Base-by-base conservation (phyloP, 1,140 invertebrate species). In the Schlechtendalia chinensis region DNA sequence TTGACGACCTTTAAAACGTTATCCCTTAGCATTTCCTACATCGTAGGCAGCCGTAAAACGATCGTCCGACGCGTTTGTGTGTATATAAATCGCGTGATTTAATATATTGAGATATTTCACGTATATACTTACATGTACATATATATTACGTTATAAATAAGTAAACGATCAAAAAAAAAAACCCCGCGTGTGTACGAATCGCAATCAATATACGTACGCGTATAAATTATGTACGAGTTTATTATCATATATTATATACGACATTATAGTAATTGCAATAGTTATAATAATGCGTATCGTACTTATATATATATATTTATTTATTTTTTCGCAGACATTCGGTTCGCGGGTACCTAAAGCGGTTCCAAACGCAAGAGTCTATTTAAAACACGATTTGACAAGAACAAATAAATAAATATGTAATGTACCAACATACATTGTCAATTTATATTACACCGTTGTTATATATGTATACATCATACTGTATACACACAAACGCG, bases 351-450 rank as follows among this genome's bases (percentile, higher is more conserved):
- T n/a, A n/a, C n/a, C n/a, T 27, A 27, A 2, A n/a, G 12, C 24
- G 29, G 27, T 50, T 71, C 67, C 50, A 45, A 71, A 71, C 29
- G 24, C 22, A 1, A 22, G 67, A 24, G 17, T 29, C 24, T n/a
- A 29, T 72, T 54, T 29, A 29, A 72, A 72, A 72, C 47, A 54
- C 47, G 53, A 53, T 71, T 71, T 71, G 47, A 53, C 67, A 71
- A 53, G 45, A 71, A 71, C 67, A 27, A 27, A 71, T 27, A 14
- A 10, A 71, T 29, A 50, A 27, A 27, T 53, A 53, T 71, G 14
- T 53, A 29, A 53, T 29, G 29, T 72, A 72, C 14, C 17, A 54
- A 32, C 24, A 54, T 29, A 39, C 11, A 54, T 29, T 72, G 69
- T 53, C 24, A 54, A 29, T 24, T 72, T 54, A 10, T 54, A n/a